These are phyloP conservation scores for Pyrocephalus nanus DNA, from an alignment of 2,797 vertebrate genomes.

Conservation along the genomic window DNA sequence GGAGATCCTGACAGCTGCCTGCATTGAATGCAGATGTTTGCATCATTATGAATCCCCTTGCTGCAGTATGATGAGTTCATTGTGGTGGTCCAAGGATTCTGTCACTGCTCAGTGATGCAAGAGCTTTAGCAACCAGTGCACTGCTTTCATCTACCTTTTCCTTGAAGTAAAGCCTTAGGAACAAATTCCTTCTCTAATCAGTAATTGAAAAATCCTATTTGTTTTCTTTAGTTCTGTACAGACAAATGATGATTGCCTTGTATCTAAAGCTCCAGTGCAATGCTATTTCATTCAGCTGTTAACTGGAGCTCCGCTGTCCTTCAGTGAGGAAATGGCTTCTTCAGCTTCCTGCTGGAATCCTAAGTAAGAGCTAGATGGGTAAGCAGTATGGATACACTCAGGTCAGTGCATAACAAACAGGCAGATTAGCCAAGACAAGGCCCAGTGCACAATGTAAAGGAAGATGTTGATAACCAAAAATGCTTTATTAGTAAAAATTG, in stretches of 20 bases:
- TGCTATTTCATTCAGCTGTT: not conserved
- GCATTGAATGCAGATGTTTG: not conserved
- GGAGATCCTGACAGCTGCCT: not conserved
- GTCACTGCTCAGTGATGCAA: not conserved
- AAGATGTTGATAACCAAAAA: not conserved
- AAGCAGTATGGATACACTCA: not conserved
- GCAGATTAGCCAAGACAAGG: not conserved
- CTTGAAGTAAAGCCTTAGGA: not conserved
- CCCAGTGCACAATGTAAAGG: not conserved
- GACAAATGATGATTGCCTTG: not conserved
- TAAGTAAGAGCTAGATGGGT: not conserved
- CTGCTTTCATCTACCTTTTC: not conserved
- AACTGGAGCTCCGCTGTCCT: not conserved
- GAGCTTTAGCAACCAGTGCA: not conserved
- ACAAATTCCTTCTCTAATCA: not conserved
- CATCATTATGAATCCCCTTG: accelerated
- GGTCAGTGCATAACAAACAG: not conserved
- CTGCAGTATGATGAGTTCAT: not conserved
- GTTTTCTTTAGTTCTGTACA: not conserved
- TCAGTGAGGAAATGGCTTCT: not conserved
- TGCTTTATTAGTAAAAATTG: not conserved
- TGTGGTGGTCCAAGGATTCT: not conserved
- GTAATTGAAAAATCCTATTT: not conserved
- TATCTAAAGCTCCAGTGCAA: not conserved
- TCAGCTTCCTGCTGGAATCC: not conserved